phyloP scores from a whole-genome alignment of 2,113 vertebrate species.

The Bucco capensis region DNA sequence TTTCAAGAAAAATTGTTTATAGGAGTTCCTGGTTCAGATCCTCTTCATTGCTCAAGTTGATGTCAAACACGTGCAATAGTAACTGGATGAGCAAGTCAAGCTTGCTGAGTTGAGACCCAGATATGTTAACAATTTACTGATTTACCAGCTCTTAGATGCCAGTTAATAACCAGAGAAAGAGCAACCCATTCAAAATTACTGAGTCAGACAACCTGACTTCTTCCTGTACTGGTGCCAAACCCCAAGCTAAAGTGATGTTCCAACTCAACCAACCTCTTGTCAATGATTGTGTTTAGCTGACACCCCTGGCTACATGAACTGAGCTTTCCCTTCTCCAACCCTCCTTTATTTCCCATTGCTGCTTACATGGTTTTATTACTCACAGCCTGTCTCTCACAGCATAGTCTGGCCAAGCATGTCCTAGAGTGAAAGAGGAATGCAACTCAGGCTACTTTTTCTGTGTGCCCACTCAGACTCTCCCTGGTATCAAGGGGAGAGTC shows the following conservation, averaged over 20 bases:
- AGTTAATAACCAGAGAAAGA: not conserved
- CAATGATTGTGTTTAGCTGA: not conserved
- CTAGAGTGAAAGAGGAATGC: not conserved
- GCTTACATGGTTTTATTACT: not conserved
- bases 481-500: not conserved
- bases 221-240: not conserved
- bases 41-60: slow-evolving; percentile 6
- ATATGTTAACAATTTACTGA: slow-evolving; percentile 37
- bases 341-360: not conserved
- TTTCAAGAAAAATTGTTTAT: slow-evolving; percentile 37
- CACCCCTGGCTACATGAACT: not conserved
- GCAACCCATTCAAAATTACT: not conserved
- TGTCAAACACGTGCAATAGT: not conserved
- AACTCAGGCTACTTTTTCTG: not conserved
- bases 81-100: slow-evolving; percentile 52
- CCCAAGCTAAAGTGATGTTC: not conserved
- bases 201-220: not conserved
- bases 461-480: not conserved
- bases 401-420: not conserved
- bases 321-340: not conserved
- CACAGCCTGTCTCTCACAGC: not conserved
- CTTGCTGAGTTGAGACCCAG: slow-evolving; percentile 23
- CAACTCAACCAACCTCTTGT: not conserved
- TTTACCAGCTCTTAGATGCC: not conserved
- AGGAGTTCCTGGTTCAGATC: slow-evolving; percentile 55